Base-by-base conservation (phyloP, 2,888 invertebrate genomes). In the Odontocolon sp. region DNA sequence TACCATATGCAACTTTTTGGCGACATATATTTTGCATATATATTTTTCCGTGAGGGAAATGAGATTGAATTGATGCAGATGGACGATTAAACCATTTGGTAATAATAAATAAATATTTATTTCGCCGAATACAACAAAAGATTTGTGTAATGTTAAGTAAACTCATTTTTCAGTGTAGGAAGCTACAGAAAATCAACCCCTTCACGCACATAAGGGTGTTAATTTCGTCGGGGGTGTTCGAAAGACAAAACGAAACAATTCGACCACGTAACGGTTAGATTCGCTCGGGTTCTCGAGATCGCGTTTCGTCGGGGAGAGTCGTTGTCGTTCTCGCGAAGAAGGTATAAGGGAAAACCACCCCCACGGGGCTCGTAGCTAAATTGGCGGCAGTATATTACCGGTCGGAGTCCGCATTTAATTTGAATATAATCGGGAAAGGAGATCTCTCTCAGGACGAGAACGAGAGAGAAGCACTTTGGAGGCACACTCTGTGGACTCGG, bases 381-480 rank as follows among this genome's bases (percentile, higher is more conserved):
- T 90, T 90, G 90, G 88, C 85, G 88, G 88, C 87, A 87, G 89
- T 90, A 90, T 90, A 90, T 90, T 89, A 89, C 89, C 87, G 87
- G 87, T 87, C 82, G 82, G 87, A 87, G 85, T 86, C 85, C 86
- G 88, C 90, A 89, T 90, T 90, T 89, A 90, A 90, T 90, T 90
- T 90, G 89, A 90, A 90, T 90, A 90, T 89, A 89, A 90, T 90
- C 90, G 87, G 80, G 85, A 81, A 86, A 86, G 87, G 87, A 88
- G 86, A 89, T 90, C 89, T 89, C 85, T 64, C 33, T 21, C 56
- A 23, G 33, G 36, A 52, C 38, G 52, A 16, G 52, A 28, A 33
- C 11, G 70, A 64, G 68, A 36, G 45, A 66, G 69, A 68, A 26
- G 38, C 45, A 70, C 71, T 84, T 84, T 82, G 81, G 77, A 67